Conservation (phyloP, 2,797 vertebrate species). For the Cephalopachus bancanus region DNA sequence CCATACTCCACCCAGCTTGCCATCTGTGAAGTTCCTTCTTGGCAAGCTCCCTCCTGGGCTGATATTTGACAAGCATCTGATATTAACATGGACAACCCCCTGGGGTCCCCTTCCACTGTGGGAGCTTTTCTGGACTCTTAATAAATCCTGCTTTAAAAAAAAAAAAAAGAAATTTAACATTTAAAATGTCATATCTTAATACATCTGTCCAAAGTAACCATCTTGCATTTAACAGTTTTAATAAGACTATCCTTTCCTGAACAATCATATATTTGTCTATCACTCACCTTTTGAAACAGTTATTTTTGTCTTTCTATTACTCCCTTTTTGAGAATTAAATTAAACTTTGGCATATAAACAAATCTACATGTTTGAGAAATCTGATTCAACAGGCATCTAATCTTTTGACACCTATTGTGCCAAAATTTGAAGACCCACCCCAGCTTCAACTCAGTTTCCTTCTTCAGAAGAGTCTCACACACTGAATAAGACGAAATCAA, state of each 20-base stretch:
- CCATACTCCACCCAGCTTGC: not conserved
- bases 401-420: not conserved
- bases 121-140: too few species aligned
- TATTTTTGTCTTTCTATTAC: not conserved
- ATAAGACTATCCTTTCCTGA: not conserved
- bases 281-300: not conserved
- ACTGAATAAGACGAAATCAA: not conserved
- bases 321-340: not conserved
- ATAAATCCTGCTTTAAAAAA: too few species aligned
- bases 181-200: not conserved
- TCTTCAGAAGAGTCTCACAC: not conserved
- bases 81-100: not conserved
- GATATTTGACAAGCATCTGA: slow-evolving; percentile 68
- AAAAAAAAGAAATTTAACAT: not conserved
- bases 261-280: not conserved
- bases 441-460: not conserved
- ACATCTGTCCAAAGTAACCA: not conserved
- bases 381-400: not conserved
- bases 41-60: slow-evolving; percentile 20
- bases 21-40: slow-evolving; percentile 17
- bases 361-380: not conserved
- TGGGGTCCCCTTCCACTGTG: too few species aligned
- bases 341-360: not conserved
- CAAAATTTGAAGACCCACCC: not conserved
- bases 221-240: not conserved